A percentile compares a stretch with the other conserved stretches of the same genome.
Evolutionary conservation across 2,113 vertebrate genomes (phyloP).

Genomic region (Saguinus imperator): DNA sequence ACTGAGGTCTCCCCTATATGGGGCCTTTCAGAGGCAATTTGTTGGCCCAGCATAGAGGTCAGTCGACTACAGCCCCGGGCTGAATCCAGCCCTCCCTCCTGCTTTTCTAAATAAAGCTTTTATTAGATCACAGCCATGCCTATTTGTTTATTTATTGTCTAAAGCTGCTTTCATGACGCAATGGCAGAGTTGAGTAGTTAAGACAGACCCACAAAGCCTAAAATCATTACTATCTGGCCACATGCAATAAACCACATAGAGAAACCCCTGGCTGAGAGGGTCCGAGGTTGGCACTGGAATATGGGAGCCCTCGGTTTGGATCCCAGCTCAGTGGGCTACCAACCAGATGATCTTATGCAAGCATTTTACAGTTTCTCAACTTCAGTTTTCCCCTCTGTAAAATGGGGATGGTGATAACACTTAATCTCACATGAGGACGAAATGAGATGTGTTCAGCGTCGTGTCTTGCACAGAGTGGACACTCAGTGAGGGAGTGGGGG

Average conservation of each 20-base stretch:
- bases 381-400: background rate
- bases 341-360: background rate
- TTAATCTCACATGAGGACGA: background rate
- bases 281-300: accelerated
- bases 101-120: background rate
- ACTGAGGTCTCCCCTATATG: background rate
- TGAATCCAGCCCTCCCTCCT: background rate
- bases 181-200: background rate
- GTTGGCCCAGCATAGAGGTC: background rate
- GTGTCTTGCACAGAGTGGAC: background rate
- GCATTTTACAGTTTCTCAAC: background rate
- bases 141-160: background rate
- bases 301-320: background rate
- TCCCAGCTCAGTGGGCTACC: background rate
- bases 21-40: too few species aligned
- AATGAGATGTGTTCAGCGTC: background rate
- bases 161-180: background rate
- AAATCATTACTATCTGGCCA: background rate
- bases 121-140: accelerated
- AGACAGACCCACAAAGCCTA: background rate
- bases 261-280: background rate
- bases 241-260: background rate
- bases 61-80: accelerated
- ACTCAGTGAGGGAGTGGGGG: accelerated
- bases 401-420: background rate